These are phyloP conservation scores for Ennomos quercinarius DNA, from an alignment of 2,888 invertebrate genomes.

Conservation along the genomic window DNA sequence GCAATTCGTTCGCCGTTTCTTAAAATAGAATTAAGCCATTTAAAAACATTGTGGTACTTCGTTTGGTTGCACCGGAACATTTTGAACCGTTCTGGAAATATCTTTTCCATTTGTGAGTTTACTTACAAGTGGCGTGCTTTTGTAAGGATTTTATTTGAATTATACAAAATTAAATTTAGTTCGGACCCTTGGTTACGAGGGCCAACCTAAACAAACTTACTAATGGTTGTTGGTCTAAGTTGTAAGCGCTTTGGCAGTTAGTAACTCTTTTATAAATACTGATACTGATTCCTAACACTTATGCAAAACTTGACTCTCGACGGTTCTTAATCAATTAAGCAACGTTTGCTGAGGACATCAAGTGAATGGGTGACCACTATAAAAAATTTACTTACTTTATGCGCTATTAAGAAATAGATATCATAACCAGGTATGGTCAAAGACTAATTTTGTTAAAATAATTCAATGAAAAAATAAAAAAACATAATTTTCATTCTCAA, in stretches of 20 bases:
- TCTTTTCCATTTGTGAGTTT: constrained; percentile 30
- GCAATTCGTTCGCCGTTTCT: constrained; percentile 31
- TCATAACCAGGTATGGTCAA: too few relatives aligned
- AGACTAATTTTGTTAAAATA: too few relatives aligned
- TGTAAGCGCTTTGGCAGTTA: constrained; percentile 10
- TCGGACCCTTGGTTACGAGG: constrained; percentile 50
- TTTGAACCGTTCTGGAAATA: constrained; percentile 17
- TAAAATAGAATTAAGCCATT: constrained; percentile 36
- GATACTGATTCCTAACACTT: too few relatives aligned
- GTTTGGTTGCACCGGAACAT: constrained; percentile 12
- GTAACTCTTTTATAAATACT: constrained; percentile 1
- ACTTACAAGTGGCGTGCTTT: constrained; percentile 42
- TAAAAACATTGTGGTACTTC: constrained; percentile 31
- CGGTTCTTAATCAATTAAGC: too few relatives aligned
- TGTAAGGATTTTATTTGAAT: constrained; percentile 55
- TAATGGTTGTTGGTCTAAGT: constrained; percentile 35
- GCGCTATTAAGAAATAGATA: too few relatives aligned
- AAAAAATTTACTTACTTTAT: too few relatives aligned
- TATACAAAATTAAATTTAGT: constrained; percentile 68
- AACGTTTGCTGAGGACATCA: too few relatives aligned
- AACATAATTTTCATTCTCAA: too few relatives aligned
- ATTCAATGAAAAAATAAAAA: too few relatives aligned
- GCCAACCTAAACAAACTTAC: constrained; percentile 67
- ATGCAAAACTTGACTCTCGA: too few relatives aligned
- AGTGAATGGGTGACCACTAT: too few relatives aligned